phyloP scores from a whole-genome alignment of 2,797 vertebrate species.

The Acrossocheilus fasciatus region DNA sequence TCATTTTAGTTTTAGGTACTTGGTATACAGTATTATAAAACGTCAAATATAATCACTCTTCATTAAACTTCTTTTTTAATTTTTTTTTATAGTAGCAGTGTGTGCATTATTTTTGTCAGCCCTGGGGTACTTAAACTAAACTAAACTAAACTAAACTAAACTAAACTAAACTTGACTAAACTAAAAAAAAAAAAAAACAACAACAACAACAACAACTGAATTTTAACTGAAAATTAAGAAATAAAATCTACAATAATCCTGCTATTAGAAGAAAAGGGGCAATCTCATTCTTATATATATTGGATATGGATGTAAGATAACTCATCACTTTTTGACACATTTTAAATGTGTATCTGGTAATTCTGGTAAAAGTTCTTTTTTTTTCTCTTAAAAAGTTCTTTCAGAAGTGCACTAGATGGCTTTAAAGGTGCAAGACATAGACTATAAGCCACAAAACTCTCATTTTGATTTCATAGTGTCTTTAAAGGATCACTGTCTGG shows the following conservation, averaged over 20 bases:
- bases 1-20: not conserved
- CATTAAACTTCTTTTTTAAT: not conserved
- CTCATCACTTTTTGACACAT: not conserved
- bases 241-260: not conserved
- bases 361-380: not conserved
- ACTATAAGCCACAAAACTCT: conserved; percentile 3
- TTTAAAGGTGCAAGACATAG: not conserved
- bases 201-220: too few relatives aligned
- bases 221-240: not conserved
- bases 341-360: not conserved
- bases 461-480: not conserved
- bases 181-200: too few relatives aligned
- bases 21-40: not conserved
- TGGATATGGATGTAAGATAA: not conserved
- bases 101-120: not conserved
- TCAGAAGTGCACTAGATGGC: not conserved
- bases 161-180: not conserved
- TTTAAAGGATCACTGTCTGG: conserved; percentile 9
- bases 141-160: not conserved
- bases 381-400: not conserved
- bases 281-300: not conserved
- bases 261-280: not conserved
- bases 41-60: not conserved
- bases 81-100: not conserved
- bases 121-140: not conserved